A percentile compares a stretch with the other conserved stretches of the same genome.
Evolutionary conservation across 2,113 vertebrate species (phyloP).

Genomic region (Osmerus eperlanus): DNA sequence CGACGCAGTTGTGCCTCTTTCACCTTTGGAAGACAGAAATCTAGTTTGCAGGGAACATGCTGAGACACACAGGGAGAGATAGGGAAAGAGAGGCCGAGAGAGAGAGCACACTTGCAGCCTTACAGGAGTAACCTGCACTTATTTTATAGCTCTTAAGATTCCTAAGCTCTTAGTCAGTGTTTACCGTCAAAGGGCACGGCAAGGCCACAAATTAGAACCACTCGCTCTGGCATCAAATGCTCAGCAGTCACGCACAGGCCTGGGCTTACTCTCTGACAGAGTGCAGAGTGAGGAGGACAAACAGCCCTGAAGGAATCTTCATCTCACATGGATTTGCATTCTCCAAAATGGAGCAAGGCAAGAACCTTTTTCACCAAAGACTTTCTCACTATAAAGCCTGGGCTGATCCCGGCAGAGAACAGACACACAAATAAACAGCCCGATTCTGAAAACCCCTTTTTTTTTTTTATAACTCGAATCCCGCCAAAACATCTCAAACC

Average conservation of each 20-base stretch:
- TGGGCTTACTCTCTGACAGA: conserved; percentile 30
- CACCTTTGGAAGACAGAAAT: no score
- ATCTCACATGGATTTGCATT: neutral
- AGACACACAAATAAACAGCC: no score
- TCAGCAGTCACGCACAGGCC: conserved; percentile 80
- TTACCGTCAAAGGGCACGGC: conserved; percentile 78
- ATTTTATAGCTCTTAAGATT: conserved; percentile 92
- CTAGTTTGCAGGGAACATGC: neutral
- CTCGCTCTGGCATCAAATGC: conserved; percentile 79
- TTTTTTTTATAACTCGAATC: neutral
- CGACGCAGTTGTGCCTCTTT: no score
- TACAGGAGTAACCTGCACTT: conserved; percentile 86
- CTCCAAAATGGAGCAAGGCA: no score
- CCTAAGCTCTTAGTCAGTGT: conserved; percentile 87
- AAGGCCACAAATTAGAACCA: conserved; percentile 85
- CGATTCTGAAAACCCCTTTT: neutral
- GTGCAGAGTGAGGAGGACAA: conserved; percentile 18
- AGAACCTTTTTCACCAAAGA: neutral
- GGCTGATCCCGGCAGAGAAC: no score
- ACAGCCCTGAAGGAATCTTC: neutral
- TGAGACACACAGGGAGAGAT: neutral
- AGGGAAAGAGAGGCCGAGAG: conserved; percentile 33
- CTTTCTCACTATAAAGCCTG: neutral
- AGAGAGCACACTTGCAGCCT: conserved; percentile 70
- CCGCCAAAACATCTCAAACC: no score